phyloP scores from a whole-genome alignment of 2,888 invertebrate genomes.

The Diplazon laetatorius region DNA sequence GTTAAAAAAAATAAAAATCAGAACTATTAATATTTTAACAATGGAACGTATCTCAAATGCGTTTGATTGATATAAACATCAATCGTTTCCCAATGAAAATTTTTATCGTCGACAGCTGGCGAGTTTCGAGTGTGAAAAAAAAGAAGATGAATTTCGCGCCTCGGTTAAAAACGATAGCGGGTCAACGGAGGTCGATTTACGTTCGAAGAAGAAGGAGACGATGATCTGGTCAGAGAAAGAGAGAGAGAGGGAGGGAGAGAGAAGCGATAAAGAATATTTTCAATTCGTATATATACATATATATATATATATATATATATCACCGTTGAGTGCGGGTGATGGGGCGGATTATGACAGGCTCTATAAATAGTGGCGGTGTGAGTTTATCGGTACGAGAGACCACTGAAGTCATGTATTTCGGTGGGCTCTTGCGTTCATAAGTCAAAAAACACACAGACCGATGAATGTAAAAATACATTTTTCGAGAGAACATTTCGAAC shows the following conservation, averaged over 20 bases:
- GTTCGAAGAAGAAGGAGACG: slow-evolving; percentile 53
- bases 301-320: too few species aligned
- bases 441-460: background rate
- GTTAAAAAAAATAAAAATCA: too few species aligned
- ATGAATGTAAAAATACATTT: slow-evolving; percentile 24
- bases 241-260: too few species aligned
- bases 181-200: slow-evolving; percentile 52
- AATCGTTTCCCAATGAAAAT: slow-evolving; percentile 41
- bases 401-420: slow-evolving; percentile 44
- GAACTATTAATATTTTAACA: too few species aligned
- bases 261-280: slow-evolving; percentile 45
- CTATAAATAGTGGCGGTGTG: slow-evolving; percentile 44
- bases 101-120: slow-evolving; percentile 30
- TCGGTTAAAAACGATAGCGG: too few species aligned
- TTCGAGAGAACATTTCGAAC: background rate
- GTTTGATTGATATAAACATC: slow-evolving; percentile 43
- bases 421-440: slow-evolving; percentile 28
- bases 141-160: slow-evolving; percentile 29
- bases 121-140: slow-evolving; percentile 26
- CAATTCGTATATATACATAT: slow-evolving; percentile 47
- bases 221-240: too few species aligned
- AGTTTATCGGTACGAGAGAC: slow-evolving; percentile 45
- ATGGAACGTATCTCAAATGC: background rate
- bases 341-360: slow-evolving; percentile 48
- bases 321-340: background rate